A percentile compares a stretch with the other conserved stretches of the same genome.
Conservation (phyloP, 1,140 invertebrate genomes). For the Lepeophtheirus salmonis region DNA sequence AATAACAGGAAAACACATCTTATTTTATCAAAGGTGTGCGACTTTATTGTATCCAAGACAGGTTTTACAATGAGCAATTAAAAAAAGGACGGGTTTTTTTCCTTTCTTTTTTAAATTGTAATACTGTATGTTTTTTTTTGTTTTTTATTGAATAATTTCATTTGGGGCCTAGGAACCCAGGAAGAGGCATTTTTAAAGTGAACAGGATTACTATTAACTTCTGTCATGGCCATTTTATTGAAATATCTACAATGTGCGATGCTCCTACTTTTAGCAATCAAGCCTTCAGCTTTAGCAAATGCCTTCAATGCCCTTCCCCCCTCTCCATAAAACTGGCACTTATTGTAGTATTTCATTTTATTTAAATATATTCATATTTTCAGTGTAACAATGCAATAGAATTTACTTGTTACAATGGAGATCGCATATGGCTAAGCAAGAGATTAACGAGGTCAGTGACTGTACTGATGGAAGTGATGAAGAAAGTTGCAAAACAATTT, state of each 20-base stretch:
- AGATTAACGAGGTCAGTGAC: conserved; percentile 15
- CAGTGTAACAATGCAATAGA: not conserved
- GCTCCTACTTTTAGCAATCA: too few species aligned
- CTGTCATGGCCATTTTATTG: not conserved
- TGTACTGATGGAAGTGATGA: conserved; percentile 19
- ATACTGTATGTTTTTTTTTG: not conserved
- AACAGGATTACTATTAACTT: not conserved
- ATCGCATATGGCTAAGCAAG: conserved; percentile 13
- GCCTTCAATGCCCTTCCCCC: too few species aligned
- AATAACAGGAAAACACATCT: not conserved
- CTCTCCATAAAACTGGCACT: too few species aligned
- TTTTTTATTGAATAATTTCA: too few species aligned
- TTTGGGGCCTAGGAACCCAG: too few species aligned
- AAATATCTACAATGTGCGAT: not conserved
- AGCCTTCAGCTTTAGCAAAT: too few species aligned
- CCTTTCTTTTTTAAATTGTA: not conserved
- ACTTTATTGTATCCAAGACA: not conserved
- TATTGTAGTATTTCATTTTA: not conserved
- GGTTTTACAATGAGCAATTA: not conserved
- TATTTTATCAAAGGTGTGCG: not conserved
- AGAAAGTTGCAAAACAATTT: conserved; percentile 3
- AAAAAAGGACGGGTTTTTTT: too few species aligned
- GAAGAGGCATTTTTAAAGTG: too few species aligned
- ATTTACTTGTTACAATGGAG: conserved; percentile 18
- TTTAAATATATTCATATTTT: not conserved